Base-by-base conservation (phyloP, 2,113 vertebrate species). In the Nematolebias whitei region DNA sequence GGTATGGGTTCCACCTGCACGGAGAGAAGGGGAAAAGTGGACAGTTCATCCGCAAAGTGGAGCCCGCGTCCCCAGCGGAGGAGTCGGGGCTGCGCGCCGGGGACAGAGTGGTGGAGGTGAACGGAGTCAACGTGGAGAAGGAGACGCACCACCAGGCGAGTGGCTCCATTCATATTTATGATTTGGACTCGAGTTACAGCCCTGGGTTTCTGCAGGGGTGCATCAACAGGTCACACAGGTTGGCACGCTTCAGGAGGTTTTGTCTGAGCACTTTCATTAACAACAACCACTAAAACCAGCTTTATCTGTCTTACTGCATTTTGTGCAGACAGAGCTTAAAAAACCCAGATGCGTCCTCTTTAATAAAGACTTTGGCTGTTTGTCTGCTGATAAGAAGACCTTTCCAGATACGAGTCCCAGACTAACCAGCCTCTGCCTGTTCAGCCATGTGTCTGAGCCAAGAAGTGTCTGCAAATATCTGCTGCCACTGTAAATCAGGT, bases 1-100 rank as follows among this genome's bases (percentile, higher is more conserved):
- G 96, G 38, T 98, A 97, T 89, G 96, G 97, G 68, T 98, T 98
- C 90, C 97, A 98, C 90, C 90, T 98, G 88, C 97, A 98, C 71
- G 96, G 96, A 16, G 97, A 98, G 92, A 98, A 97, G 74, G 96
- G 96, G 16, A 96, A 96, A 83, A 96, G 89, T 64, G 96, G 96
- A 9, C 96, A 97, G 85, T 96, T 93, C 87, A 96, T 98, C 83
- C 95, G 96, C 63, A 96, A 95, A 92, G 96, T 98, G 88, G 96
- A 98, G 87, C 85, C 92, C 12, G 94, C 88, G 1, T 97, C 96
- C 3, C 93, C 96, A 0, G 97, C 97, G 9, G 96, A 98, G 79
- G 94, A 92, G 26, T 91, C 96, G 58, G 95, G 94, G 38, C 89
- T 97, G 78, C 93, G 93, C 67, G 95, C 96, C 0, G 96, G 96